Percentiles rank a stretch among this genome's conserved stretches.
phyloP scores from a whole-genome alignment of 2,113 vertebrate genomes.

The Phalacrocorax carbo region DNA sequence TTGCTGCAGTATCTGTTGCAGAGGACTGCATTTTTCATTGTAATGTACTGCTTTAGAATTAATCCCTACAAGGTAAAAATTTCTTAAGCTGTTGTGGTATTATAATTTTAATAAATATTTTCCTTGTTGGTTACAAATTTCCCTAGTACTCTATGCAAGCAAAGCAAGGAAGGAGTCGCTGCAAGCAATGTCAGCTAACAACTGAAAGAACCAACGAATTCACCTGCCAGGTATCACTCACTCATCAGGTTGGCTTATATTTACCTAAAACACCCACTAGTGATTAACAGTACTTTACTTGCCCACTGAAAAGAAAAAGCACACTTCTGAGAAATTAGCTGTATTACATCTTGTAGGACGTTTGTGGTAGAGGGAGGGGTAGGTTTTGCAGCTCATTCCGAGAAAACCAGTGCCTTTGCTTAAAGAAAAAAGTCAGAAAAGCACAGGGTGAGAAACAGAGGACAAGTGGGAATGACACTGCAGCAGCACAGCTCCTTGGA shows the following conservation, averaged over 20 bases:
- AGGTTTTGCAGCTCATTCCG: neutral
- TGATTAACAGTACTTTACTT: neutral
- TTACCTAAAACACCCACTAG: neutral
- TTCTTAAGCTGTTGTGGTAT: neutral
- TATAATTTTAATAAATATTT: neutral
- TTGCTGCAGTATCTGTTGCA: conserved; percentile 21
- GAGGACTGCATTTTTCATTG: neutral
- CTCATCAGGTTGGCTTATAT: neutral
- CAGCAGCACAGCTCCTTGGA: neutral
- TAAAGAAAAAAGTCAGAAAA: neutral
- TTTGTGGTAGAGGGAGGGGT: neutral
- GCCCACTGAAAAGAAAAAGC: neutral
- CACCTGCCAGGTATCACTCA: neutral
- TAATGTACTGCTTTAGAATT: neutral
- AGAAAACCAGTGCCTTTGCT: neutral
- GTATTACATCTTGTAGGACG: neutral
- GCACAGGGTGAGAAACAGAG: neutral
- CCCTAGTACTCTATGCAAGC: neutral
- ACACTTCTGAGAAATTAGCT: neutral
- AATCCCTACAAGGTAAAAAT: neutral
- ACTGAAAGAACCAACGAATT: neutral
- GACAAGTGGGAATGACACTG: neutral
- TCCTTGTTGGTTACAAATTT: neutral
- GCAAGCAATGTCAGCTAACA: neutral
- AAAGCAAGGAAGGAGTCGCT: neutral